Conservation (phyloP, 1,140 invertebrate genomes). For the Penaeus chinensis region DNA sequence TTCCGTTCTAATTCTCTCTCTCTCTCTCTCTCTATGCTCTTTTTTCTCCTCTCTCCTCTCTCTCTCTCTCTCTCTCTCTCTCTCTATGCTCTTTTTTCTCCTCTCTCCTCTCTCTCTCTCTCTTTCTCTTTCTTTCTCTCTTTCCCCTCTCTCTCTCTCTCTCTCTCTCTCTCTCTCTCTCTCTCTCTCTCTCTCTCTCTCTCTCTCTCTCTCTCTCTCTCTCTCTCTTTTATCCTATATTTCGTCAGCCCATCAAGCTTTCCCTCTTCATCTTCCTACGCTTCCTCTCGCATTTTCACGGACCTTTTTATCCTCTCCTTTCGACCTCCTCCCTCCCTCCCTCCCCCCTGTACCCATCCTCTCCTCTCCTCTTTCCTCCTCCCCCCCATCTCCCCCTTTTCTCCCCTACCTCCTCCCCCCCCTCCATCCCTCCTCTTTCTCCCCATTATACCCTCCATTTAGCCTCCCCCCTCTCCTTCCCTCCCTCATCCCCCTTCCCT, state of each 20-base stretch:
- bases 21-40: too few relatives aligned
- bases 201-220: conserved; percentile 13
- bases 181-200: conserved; percentile 12
- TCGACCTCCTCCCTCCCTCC: background rate
- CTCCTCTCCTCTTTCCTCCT: background rate
- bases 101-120: conserved; percentile 29
- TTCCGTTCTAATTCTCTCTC: too few relatives aligned
- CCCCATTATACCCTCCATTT: background rate
- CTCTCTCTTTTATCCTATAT: background rate
- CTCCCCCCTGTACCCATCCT: too few relatives aligned
- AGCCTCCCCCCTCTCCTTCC: background rate
- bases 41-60: too few relatives aligned
- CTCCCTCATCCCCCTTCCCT: too few relatives aligned
- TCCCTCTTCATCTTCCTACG: background rate
- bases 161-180: background rate
- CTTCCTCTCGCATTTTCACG: background rate
- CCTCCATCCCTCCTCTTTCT: background rate
- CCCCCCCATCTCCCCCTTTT: background rate
- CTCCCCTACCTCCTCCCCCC: background rate
- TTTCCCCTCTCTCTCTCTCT: background rate
- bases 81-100: background rate
- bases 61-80: too few relatives aligned
- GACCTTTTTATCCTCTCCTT: too few relatives aligned
- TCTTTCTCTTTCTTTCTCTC: background rate
- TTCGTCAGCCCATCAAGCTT: background rate